Evolutionary conservation across 2,888 invertebrate genomes (phyloP).

Genomic region (Eurytoma californica): DNA sequence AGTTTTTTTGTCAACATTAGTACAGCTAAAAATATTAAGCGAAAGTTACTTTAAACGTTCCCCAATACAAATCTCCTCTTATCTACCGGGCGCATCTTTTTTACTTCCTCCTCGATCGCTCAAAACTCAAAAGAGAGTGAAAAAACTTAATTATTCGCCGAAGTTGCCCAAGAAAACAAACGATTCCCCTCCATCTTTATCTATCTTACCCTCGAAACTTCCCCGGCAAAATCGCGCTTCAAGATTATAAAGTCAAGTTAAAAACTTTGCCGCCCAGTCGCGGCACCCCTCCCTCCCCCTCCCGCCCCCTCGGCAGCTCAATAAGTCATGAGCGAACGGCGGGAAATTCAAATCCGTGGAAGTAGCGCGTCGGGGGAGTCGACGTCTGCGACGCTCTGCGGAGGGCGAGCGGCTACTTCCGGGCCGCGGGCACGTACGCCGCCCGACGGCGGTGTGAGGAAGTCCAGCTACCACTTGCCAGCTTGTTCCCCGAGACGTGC

Average conservation of each 20-base stretch:
- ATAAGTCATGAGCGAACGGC: slow-evolving; percentile 37
- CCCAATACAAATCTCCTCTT: no score
- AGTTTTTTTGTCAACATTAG: no score
- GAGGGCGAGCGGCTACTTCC: slow-evolving; percentile 55
- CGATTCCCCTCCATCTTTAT: background rate
- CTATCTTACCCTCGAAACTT: background rate
- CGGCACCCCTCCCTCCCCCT: no score
- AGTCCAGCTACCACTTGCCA: slow-evolving; percentile 61
- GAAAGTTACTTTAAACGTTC: no score
- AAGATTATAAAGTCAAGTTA: slow-evolving; percentile 48
- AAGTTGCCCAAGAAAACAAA: slow-evolving; percentile 18
- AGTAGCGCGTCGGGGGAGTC: background rate
- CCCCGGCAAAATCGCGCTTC: slow-evolving; percentile 19
- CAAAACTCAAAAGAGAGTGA: background rate
- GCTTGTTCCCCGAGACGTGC: slow-evolving; percentile 65
- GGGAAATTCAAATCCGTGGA: slow-evolving; percentile 43
- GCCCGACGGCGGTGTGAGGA: slow-evolving; percentile 57
- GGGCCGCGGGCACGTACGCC: slow-evolving; percentile 49
- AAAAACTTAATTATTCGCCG: slow-evolving; percentile 22
- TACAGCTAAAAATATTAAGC: no score
- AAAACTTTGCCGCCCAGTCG: slow-evolving; percentile 20
- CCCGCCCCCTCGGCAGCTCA: slow-evolving; percentile 5
- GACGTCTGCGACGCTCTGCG: slow-evolving; percentile 1
- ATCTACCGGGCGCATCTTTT: no score
- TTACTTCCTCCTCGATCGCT: no score